A percentile compares a stretch with the other conserved stretches of the same genome.
phyloP scores from a whole-genome alignment of 2,113 vertebrate species.

The Ciconia maguari region DNA sequence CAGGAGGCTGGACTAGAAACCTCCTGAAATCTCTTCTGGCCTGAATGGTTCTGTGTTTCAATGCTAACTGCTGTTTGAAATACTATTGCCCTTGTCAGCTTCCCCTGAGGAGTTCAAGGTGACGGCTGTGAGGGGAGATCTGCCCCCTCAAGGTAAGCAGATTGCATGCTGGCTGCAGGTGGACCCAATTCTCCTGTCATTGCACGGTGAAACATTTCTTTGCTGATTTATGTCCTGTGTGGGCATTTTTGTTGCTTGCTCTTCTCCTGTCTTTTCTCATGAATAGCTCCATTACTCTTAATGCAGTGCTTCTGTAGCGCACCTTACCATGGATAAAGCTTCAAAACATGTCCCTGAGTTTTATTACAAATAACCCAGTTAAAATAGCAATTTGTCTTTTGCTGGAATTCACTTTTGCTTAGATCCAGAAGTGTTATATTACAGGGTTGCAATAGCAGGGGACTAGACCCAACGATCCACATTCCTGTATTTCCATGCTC shows the following conservation, averaged over 20 bases:
- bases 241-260: background rate
- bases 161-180: background rate
- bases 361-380: background rate
- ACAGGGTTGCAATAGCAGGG: background rate
- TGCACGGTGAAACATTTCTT: background rate
- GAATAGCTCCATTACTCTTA: background rate
- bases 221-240: background rate
- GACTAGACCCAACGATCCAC: background rate
- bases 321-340: background rate
- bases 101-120: background rate
- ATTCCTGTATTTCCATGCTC: background rate
- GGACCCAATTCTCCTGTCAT: background rate
- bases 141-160: background rate
- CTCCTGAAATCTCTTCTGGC: background rate
- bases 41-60: accelerated
- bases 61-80: background rate
- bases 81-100: background rate
- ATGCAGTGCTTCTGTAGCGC: background rate
- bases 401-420: background rate
- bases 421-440: background rate
- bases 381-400: background rate
- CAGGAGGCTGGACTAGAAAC: background rate
- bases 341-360: background rate
- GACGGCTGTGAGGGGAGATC: background rate
- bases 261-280: background rate